Evolutionary conservation across 1,140 invertebrate genomes (phyloP).

Genomic region (Drosophila azteca): DNA sequence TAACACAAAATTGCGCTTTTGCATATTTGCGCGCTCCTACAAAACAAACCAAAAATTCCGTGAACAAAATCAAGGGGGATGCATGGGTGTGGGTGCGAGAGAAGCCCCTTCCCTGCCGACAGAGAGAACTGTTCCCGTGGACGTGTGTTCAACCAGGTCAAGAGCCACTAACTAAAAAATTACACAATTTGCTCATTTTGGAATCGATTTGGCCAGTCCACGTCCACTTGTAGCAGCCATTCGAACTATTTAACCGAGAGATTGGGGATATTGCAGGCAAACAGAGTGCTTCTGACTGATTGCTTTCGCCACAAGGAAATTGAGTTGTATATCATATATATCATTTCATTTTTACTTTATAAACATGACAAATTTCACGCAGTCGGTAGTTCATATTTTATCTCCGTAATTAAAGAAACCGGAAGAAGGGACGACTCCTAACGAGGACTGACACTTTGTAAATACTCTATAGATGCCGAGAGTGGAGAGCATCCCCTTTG

Average conservation of each 20-base stretch:
- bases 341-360: too few relatives aligned
- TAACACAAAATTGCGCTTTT: constrained; percentile 81
- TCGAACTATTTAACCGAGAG: neutral
- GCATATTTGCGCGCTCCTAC: constrained; percentile 61
- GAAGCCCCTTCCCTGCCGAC: neutral
- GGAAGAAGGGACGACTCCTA: constrained; percentile 2
- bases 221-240: neutral
- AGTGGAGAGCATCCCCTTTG: neutral
- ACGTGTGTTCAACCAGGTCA: constrained; percentile 54
- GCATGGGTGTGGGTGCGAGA: constrained; percentile 4
- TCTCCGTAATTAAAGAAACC: constrained; percentile 40
- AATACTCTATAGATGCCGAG: constrained; percentile 6
- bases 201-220: constrained; percentile 30
- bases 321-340: too few relatives aligned
- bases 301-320: constrained; percentile 13
- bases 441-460: constrained; percentile 10
- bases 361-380: too few relatives aligned
- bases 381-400: constrained; percentile 22
- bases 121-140: neutral
- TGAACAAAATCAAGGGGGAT: constrained; percentile 24
- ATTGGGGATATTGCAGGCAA: neutral
- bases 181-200: constrained; percentile 74
- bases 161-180: constrained; percentile 77
- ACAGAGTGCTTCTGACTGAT: neutral
- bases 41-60: constrained; percentile 46